A percentile compares a stretch with the other conserved stretches of the same genome.
Conservation (phyloP, 1,140 invertebrate species). For the Mylabris phalerata region DNA sequence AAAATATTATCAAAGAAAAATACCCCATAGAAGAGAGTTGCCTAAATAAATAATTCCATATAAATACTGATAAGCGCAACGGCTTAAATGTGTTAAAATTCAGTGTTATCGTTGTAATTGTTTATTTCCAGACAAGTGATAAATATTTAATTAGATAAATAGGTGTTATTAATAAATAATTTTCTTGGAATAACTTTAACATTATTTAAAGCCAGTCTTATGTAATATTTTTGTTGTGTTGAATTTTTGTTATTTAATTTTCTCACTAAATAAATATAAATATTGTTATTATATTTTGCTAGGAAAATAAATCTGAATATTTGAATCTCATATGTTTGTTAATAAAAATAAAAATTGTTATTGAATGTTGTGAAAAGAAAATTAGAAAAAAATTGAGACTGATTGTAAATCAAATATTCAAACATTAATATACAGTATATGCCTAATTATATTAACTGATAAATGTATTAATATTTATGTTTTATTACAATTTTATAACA, state of each 20-base stretch:
- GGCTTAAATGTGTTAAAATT: no score
- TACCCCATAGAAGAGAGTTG: no score
- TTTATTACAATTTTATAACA: not conserved
- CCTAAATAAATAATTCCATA: no score
- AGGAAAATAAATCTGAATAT: not conserved
- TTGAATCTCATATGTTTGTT: not conserved
- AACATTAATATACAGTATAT: constrained; percentile 6
- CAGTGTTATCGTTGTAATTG: no score
- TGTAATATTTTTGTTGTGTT: not conserved
- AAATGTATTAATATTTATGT: constrained; percentile 8
- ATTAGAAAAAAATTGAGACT: constrained; percentile 12
- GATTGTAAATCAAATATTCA: constrained; percentile 18
- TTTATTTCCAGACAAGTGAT: no score
- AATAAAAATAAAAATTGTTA: not conserved
- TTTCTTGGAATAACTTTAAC: no score
- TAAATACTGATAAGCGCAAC: no score
- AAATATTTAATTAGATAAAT: no score
- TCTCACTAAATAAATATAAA: not conserved
- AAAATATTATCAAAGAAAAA: no score
- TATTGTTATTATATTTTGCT: not conserved
- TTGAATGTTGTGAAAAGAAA: constrained; percentile 7
- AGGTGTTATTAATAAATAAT: no score
- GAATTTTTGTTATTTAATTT: not conserved
- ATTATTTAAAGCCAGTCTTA: no score
- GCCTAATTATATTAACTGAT: constrained; percentile 3